phyloP scores from a whole-genome alignment of 2,113 vertebrate genomes.

The Sylvietta virens region DNA sequence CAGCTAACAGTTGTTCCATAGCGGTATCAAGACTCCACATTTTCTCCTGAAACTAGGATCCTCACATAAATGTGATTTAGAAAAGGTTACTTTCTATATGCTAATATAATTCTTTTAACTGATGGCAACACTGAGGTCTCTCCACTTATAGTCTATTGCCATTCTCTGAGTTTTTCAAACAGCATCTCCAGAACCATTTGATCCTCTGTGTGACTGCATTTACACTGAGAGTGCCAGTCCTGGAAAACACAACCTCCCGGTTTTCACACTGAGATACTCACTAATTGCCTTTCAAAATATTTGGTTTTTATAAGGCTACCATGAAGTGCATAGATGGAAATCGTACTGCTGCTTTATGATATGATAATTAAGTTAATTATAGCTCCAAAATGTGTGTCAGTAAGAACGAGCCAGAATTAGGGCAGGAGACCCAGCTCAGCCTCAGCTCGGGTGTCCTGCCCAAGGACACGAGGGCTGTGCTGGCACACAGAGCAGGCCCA shows the following conservation, averaged over 20 bases:
- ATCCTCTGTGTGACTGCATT: constrained; percentile 1
- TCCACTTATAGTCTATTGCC: not conserved
- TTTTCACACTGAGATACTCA: not conserved
- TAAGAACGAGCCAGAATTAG: not conserved
- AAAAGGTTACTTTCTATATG: not conserved
- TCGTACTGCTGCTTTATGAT: not conserved
- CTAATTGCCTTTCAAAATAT: not conserved
- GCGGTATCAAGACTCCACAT: not conserved
- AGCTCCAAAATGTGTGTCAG: not conserved
- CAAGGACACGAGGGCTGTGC: not conserved
- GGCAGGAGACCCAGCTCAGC: not conserved
- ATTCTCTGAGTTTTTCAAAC: not conserved
- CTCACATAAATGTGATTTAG: not conserved
- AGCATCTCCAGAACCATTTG: constrained; percentile 5
- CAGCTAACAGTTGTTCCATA: not conserved
- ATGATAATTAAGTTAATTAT: not conserved
- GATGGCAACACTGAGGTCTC: not conserved
- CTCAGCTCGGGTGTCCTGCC: not conserved
- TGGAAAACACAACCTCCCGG: not conserved
- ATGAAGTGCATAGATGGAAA: not conserved
- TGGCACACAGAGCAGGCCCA: not conserved
- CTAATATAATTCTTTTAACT: not conserved
- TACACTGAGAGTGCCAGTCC: not conserved
- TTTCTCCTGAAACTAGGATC: not conserved
- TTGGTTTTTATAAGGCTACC: not conserved